Evolutionary conservation across 2,797 vertebrate species (phyloP).

Genomic region (Alfaro cultratus): DNA sequence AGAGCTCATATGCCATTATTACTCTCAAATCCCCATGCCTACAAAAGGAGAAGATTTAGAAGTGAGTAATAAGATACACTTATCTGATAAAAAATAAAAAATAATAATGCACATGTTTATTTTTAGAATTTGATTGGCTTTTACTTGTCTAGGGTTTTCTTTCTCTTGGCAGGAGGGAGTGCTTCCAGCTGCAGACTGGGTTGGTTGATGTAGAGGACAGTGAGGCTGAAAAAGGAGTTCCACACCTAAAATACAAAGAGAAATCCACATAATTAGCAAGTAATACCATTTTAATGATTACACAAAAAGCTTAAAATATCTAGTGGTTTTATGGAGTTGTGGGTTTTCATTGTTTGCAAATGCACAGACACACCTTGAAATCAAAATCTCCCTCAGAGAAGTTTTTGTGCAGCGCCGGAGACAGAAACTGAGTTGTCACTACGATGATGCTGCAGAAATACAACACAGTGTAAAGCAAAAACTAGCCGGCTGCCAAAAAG

Average conservation of each 20-base stretch:
- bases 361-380: conserved; percentile 88
- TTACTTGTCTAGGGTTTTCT: conserved; percentile 97
- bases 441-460: conserved; percentile 92
- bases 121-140: conserved; percentile 9
- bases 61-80: background rate
- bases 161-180: conserved; percentile 89
- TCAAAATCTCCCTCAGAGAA: conserved; percentile 98
- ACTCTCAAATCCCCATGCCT: conserved; percentile 97
- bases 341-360: background rate
- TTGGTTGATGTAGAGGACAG: conserved; percentile 98
- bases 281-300: background rate
- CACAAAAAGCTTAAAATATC: background rate
- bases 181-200: conserved; percentile 96
- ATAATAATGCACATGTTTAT: background rate
- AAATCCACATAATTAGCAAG: background rate
- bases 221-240: conserved; percentile 99
- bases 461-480: conserved; percentile 52
- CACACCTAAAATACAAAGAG: conserved; percentile 85
- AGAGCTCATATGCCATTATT: conserved; percentile 98
- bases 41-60: conserved; percentile 24
- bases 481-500: conserved; percentile 59
- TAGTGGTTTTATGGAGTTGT: background rate
- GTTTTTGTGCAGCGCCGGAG: conserved; percentile 97
- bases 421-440: conserved; percentile 95
- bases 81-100: background rate